phyloP scores from a whole-genome alignment of 37 sponge, comb jelly and placozoan genomes.

The Lycopodina hypogea region DNA sequence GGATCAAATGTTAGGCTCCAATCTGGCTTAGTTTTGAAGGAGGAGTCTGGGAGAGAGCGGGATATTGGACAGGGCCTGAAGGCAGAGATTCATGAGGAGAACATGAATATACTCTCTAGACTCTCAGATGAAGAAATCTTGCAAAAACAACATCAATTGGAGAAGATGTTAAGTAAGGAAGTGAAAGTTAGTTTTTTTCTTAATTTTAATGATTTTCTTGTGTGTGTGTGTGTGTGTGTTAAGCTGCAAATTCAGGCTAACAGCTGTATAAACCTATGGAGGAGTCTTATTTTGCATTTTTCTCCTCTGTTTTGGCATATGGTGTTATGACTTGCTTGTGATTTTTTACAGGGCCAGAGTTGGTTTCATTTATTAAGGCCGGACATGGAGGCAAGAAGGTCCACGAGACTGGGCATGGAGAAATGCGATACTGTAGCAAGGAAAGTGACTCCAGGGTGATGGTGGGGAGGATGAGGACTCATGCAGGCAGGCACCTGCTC shows the following conservation, averaged over 20 bases:
- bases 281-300: no score
- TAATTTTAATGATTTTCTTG: background rate
- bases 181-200: background rate
- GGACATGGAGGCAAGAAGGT: background rate
- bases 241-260: background rate
- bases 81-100: constrained; percentile 81
- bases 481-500: background rate
- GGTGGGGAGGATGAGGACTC: background rate
- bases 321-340: no score
- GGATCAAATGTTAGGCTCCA: background rate
- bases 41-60: constrained; percentile 45
- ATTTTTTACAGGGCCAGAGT: constrained; percentile 33
- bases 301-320: no score
- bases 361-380: constrained; percentile 43
- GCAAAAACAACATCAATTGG: constrained; percentile 53
- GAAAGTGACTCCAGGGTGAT: no score
- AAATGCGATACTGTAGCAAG: background rate
- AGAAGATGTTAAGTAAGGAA: constrained; percentile 39
- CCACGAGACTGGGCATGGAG: background rate
- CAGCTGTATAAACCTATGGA: no score
- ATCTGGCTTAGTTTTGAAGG: constrained; percentile 49
- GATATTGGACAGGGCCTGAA: constrained; percentile 1
- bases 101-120: constrained; percentile 44
- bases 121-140: constrained; percentile 71
- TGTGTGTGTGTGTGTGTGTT: background rate